These are phyloP conservation scores for Cremastobaeus sp. DNA, from an alignment of 2,888 invertebrate genomes.

Conservation along the genomic window DNA sequence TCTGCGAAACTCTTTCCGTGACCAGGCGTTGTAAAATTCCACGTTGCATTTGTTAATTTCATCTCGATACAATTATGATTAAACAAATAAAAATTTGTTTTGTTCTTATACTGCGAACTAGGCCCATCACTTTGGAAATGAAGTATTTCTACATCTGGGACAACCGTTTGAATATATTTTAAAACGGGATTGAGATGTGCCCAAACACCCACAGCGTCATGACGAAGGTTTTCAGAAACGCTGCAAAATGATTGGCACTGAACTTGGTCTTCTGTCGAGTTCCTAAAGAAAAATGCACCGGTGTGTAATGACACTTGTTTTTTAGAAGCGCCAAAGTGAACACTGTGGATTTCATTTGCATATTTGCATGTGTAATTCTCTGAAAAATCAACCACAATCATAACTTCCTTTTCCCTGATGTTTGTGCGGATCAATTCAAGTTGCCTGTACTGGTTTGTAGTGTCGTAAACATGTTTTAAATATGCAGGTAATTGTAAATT, in stretches of 20 bases:
- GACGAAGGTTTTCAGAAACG: conserved; percentile 35
- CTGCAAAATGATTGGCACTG: conserved; percentile 45
- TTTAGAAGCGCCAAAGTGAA: conserved; percentile 30
- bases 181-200: conserved; percentile 41
- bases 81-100: too few relatives aligned
- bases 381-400: conserved; percentile 26
- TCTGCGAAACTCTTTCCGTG: too few relatives aligned
- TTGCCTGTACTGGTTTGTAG: conserved; percentile 21
- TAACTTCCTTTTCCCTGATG: conserved; percentile 14
- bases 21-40: too few relatives aligned
- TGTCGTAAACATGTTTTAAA: background rate
- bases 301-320: conserved; percentile 39
- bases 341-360: conserved; percentile 24
- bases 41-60: conserved; percentile 16
- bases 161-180: conserved; percentile 5
- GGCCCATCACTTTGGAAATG: conserved; percentile 40
- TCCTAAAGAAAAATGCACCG: conserved; percentile 39
- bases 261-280: background rate
- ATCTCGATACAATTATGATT: conserved; percentile 33
- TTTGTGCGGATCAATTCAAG: conserved; percentile 15
- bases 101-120: conserved; percentile 40
- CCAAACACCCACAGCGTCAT: conserved; percentile 45
- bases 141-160: conserved; percentile 14
- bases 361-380: conserved; percentile 38
- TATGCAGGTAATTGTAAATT: conserved; percentile 3